Base-by-base conservation (phyloP, 2,888 invertebrate genomes). In the Chalcis sispes region DNA sequence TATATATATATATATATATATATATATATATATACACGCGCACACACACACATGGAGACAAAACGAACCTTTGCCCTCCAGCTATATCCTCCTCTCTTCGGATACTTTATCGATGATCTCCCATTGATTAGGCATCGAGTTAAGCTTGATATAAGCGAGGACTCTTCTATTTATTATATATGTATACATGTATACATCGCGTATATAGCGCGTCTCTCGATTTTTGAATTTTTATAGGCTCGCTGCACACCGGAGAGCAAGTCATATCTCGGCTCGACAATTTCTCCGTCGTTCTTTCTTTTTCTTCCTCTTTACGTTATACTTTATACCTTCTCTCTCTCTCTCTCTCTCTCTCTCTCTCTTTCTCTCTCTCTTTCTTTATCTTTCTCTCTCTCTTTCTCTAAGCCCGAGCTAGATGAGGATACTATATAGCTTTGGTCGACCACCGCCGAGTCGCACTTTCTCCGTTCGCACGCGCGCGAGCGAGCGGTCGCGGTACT, bases 391-490 rank as follows among this genome's bases (percentile, higher is more conserved):
- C 70, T 71, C 71, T 72, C 56, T 64, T 56, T 72, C 64, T 46
- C 71, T 56, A 62, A n/a, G 32, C 54, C 40, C 52, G 25, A 13
- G 23, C 27, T 18, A n/a, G n/a, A n/a, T n/a, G n/a, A n/a, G n/a
- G n/a, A n/a, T n/a, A n/a, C n/a, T n/a, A n/a, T n/a, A n/a, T n/a
- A n/a, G n/a, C n/a, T n/a, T n/a, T n/a, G n/a, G n/a, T n/a, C n/a
- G n/a, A n/a, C 18, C 27, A 23, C 40, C 50, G 69, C n/a, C 64
- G 20, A 59, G 59, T 62, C 70, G 76, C 73, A 73, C 76, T 78
- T 78, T 73, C 78, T 75, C 76, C 76, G 75, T 46, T 71, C 65
- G 59, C 40, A 61, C 40, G 46, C 52, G 36, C 69, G 7, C 59
- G 58, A 8, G 15, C 2, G 32, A 32, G n/a, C n/a, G n/a, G n/a